Base-by-base conservation (phyloP, 2,113 vertebrate species). In the Oostethus manadensis region DNA sequence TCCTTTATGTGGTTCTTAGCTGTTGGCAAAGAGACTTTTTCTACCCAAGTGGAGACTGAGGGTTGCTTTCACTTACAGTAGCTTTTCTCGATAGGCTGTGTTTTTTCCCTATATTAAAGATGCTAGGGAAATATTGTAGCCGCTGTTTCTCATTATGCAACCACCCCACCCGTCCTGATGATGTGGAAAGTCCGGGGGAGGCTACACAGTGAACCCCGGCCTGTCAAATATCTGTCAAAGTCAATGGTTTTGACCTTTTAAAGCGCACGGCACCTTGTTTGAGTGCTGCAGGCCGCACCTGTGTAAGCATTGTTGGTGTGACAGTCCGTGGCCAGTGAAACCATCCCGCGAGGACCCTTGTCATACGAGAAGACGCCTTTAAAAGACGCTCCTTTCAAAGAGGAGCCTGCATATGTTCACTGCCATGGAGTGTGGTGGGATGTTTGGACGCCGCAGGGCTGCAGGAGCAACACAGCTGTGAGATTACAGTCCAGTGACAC, bases 371-470 rank as follows among this genome's bases (percentile, higher is more conserved):
- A 51, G 49, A 26, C 22, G 14, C 13, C 7, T 33, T 33, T 33
- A 33, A 42, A 42, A 42, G 4, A 80, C 82, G 73, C 11, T 2
- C 35, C 83, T 38, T 85, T 82, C 76, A 81, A 79, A 77, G 72
- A 40, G 58, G 22, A 49, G 73, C 60, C 66, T 7, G 63, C 74
- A 67, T 78, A 51, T 58, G 46, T 78, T 79, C 44, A 55, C 56
- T 70, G 64, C 61, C 62, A 54, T 67, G 22, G 58, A 73, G 48
- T 61, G 70, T 0, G 72, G 74, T 70, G 56, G 72, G 60, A 60
- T 75, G 72, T 82, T 83, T 72, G 76, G 82, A 74, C 61, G 71
- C 80, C 49, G 61, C 80, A 53, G 79, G 69, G 70, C 61, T 65
- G 69, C 68, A 71, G 62, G 58, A 77, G 66, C 62, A 62, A 70